phyloP scores from a whole-genome alignment of 2,113 vertebrate genomes.

The Acrocephalus arundinaceus region DNA sequence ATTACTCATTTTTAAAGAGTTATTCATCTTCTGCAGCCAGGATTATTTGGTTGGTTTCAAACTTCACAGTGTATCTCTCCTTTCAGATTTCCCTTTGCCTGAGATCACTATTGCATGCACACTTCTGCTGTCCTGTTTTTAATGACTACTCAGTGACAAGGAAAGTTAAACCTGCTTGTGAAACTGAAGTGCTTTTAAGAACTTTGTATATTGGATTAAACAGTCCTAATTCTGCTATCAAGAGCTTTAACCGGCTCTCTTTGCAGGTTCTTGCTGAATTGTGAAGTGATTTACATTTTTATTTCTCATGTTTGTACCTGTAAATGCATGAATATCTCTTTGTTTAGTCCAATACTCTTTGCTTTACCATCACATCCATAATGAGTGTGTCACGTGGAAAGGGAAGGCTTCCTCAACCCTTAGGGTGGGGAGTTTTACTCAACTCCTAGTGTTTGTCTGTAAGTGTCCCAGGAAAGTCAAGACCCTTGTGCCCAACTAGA shows the following conservation, averaged over 20 bases:
- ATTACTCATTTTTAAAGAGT: background rate
- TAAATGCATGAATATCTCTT: background rate
- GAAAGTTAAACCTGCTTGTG: background rate
- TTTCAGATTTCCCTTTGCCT: background rate
- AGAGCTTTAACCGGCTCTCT: background rate
- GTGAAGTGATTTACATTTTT: background rate
- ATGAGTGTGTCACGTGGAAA: background rate
- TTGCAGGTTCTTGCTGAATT: background rate
- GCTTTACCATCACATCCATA: background rate
- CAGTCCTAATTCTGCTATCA: background rate
- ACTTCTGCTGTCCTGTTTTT: background rate
- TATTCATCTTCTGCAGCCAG: background rate
- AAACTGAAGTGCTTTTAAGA: background rate
- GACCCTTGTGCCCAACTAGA: background rate
- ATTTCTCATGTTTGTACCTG: background rate
- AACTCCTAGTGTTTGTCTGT: background rate
- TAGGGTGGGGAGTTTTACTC: background rate
- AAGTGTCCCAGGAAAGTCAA: background rate
- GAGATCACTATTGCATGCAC: background rate
- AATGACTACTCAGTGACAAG: background rate
- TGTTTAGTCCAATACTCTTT: background rate
- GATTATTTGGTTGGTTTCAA: background rate
- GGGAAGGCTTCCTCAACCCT: background rate
- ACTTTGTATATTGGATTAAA: background rate
- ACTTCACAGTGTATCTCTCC: background rate